Percentiles rank a stretch among this genome's conserved stretches.
Evolutionary conservation across 1,140 invertebrate genomes (phyloP).

Genomic region (Dendrolimus punctatus): DNA sequence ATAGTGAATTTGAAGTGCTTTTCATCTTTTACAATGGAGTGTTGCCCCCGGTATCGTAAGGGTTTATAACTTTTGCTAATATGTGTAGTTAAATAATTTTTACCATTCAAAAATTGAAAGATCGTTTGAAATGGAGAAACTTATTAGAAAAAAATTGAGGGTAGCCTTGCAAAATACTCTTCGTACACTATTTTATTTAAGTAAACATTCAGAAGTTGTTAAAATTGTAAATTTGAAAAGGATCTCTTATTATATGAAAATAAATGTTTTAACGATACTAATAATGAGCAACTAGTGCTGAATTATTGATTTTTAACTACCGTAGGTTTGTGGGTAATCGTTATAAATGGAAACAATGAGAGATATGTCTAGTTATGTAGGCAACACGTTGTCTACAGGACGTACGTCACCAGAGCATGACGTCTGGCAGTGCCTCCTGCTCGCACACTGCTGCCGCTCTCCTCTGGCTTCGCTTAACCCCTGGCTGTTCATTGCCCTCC

Average conservation of each 20-base stretch:
- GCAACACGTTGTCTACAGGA: slow-evolving; percentile 28
- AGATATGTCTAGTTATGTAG: slow-evolving; percentile 12
- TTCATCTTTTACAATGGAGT: slow-evolving; percentile 51
- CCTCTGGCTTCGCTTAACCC: slow-evolving; percentile 18
- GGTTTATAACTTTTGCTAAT: slow-evolving; percentile 34
- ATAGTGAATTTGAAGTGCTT: slow-evolving; percentile 56
- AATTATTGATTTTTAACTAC: background rate
- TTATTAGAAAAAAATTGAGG: too few species aligned
- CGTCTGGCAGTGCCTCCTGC: slow-evolving; percentile 28
- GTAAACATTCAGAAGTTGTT: too few species aligned
- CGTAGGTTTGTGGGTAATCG: slow-evolving; percentile 1
- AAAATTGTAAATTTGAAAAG: too few species aligned
- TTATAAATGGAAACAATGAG: slow-evolving; percentile 32
- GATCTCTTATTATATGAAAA: too few species aligned
- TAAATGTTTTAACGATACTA: too few species aligned
- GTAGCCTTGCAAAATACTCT: too few species aligned
- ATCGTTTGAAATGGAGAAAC: background rate
- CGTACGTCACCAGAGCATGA: slow-evolving; percentile 47
- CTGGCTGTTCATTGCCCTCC: slow-evolving; percentile 31
- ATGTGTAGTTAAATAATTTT: slow-evolving; percentile 7
- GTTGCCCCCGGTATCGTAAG: slow-evolving; percentile 53
- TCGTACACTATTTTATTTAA: too few species aligned
- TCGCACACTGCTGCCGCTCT: slow-evolving; percentile 18
- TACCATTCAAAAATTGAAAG: background rate
- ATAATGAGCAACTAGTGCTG: too few species aligned